A percentile compares a stretch with the other conserved stretches of the same genome.
phyloP scores from a whole-genome alignment of 2,888 invertebrate species.

The Stenolophus ochropezus region DNA sequence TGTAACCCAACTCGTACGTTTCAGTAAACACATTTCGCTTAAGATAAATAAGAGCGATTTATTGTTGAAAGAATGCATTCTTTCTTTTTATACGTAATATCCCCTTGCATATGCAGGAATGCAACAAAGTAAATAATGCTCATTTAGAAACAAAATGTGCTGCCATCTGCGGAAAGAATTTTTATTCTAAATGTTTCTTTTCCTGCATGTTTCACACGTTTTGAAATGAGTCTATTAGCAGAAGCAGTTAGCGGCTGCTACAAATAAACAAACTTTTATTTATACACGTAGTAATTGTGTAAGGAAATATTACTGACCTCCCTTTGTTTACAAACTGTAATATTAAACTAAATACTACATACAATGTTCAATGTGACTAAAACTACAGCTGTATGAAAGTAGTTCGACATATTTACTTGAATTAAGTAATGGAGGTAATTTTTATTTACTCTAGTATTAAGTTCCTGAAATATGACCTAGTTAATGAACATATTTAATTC shows the following conservation, averaged over 20 bases:
- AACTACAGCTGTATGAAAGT: not conserved
- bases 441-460: too few relatives aligned
- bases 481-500: too few relatives aligned
- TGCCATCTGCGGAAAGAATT: not conserved
- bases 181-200: constrained; percentile 9
- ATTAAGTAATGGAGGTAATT: too few relatives aligned
- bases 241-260: not conserved
- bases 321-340: not conserved
- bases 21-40: not conserved
- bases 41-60: not conserved
- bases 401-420: too few relatives aligned
- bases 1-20: not conserved
- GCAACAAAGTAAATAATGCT: constrained; percentile 21
- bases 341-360: not conserved
- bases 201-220: not conserved
- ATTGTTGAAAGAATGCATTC: not conserved
- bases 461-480: too few relatives aligned
- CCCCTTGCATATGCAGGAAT: constrained; percentile 31
- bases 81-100: constrained; percentile 10
- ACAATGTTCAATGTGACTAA: not conserved
- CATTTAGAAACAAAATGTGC: constrained; percentile 14
- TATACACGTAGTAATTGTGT: not conserved
- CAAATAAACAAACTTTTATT: not conserved
- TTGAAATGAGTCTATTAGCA: not conserved
- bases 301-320: not conserved